Base-by-base conservation (phyloP, 2,888 invertebrate species). In the Tortricodes alternella region DNA sequence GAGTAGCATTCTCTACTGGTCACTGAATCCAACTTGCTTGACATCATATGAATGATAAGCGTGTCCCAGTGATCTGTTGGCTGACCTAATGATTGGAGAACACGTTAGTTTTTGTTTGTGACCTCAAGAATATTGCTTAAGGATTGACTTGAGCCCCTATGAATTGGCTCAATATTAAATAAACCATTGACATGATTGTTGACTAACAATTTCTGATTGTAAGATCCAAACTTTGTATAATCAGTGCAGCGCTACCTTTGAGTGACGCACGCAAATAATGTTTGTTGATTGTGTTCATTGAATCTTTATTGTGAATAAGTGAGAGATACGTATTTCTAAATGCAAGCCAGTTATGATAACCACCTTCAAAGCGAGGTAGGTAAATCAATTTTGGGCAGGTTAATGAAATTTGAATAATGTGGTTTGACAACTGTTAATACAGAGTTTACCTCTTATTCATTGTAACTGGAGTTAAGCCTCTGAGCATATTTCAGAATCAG, bases 351-450 rank as follows among this genome's bases (percentile, higher is more conserved):
- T 23, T 8, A 2, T 53, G 53, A 35, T 53, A 53, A 11, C 34
- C 46, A 11, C 53, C 53, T 6, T 53, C 53, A 39, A 53, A 53
- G 11, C 35, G 46, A 41, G 53, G 39, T 8, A 48, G n/a, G n/a
- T n/a, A n/a, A 41, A 35, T 53, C 24, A 18, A 61, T 58, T 41
- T 61, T 56, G 2, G 61, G 58, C 21, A 61, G 39, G 3, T 55
- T 18, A 15, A 58, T 27, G 34, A 53, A 58, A 35, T 52, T 52
- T 29, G 18, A 0, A 46, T 52, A 46, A 6, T 48, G 46, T 16
- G 46, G 27, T 15, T 43, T 43, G 49, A 49, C 37, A 38, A 16
- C 49, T 38, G 23, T 23, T 8, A 13, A 49, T 19, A 32, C 23
- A 38, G 37, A 49, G 38, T 27, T 37, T 37, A 37, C 37, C 37